A percentile compares a stretch with the other conserved stretches of the same genome.
Evolutionary conservation across 2,797 vertebrate genomes (phyloP).

Genomic region (Crax fasciolata): DNA sequence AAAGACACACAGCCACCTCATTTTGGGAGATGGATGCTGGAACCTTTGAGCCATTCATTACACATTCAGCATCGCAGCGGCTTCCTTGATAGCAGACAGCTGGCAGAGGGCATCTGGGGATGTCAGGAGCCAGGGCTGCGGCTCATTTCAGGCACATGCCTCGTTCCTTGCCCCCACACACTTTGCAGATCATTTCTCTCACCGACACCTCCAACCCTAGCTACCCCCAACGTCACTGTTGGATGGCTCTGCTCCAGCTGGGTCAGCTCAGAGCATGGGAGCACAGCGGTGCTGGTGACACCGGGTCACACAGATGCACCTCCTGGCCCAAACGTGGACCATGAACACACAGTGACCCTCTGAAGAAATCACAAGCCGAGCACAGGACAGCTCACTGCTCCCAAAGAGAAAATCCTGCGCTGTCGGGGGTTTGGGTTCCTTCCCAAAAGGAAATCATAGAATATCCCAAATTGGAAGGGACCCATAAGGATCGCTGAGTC

Average conservation of each 20-base stretch:
- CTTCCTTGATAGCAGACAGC: background rate
- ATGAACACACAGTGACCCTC: background rate
- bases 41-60: background rate
- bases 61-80: background rate
- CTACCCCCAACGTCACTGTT: background rate
- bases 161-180: background rate
- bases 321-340: background rate
- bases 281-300: rapidly evolving
- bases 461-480: too few relatives aligned
- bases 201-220: rapidly evolving
- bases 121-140: slow-evolving; percentile 17
- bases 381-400: background rate
- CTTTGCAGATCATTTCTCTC: background rate
- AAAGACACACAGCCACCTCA: background rate
- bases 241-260: background rate
- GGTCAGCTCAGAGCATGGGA: background rate
- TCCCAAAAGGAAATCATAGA: too few relatives aligned
- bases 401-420: background rate
- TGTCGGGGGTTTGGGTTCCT: background rate
- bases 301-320: background rate
- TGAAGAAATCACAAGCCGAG: background rate
- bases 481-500: too few relatives aligned
- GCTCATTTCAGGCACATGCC: background rate
- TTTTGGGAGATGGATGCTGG: background rate
- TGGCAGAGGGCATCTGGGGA: background rate